A percentile compares a stretch with the other conserved stretches of the same genome.
These are phyloP conservation scores for Taenioides sp. DNA, from an alignment of 2,797 vertebrate species.

Conservation along the genomic window DNA sequence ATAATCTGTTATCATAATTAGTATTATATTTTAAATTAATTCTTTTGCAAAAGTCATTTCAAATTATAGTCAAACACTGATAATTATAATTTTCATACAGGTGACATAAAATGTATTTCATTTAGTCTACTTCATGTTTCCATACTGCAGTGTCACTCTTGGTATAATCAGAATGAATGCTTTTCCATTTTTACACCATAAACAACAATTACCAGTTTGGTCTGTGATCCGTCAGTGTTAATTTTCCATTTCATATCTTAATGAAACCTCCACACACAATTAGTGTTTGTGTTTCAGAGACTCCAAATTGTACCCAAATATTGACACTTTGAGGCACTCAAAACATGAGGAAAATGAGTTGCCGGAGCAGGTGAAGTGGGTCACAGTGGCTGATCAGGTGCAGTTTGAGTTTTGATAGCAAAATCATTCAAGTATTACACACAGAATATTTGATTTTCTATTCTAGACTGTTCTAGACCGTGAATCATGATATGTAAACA, in stretches of 20 bases:
- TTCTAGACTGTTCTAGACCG: not conserved
- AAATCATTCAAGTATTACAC: not conserved
- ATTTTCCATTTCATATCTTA: not conserved
- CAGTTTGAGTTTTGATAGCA: not conserved
- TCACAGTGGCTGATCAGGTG: slow-evolving; percentile 2
- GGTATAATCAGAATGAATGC: too few species aligned
- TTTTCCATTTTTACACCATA: too few species aligned
- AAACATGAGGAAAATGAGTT: slow-evolving; percentile 4
- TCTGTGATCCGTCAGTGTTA: not conserved
- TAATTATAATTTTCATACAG: not conserved
- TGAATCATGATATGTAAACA: not conserved
- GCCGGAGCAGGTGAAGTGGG: slow-evolving; percentile 5
- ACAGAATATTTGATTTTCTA: not conserved
- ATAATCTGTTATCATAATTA: too few species aligned
- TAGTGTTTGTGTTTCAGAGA: not conserved
- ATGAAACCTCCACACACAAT: not conserved
- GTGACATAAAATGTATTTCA: not conserved
- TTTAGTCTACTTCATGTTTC: too few species aligned
- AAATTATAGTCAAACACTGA: not conserved
- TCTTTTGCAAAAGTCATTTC: too few species aligned
- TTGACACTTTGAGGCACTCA: slow-evolving; percentile 7
- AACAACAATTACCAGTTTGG: not conserved
- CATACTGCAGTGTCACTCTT: too few species aligned
- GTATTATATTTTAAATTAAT: too few species aligned
- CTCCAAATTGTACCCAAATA: not conserved